A percentile compares a stretch with the other conserved stretches of the same genome.
Evolutionary conservation across 2,888 invertebrate species (phyloP).

Genomic region (Eulithis prunata): DNA sequence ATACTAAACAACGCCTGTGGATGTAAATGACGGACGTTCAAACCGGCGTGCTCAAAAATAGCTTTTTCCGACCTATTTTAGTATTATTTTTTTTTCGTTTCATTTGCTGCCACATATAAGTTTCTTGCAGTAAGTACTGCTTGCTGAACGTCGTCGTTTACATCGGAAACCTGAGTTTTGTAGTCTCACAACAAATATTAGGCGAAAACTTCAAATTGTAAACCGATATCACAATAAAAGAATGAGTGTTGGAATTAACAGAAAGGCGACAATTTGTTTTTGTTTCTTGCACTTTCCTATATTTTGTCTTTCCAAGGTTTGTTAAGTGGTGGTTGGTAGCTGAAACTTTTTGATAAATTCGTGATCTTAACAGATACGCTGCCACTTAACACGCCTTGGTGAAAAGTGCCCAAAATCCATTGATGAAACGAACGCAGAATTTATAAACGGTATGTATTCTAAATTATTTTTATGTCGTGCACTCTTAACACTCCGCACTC

Average conservation of each 20-base stretch:
- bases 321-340: conserved; percentile 6
- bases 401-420: conserved; percentile 42
- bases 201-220: conserved; percentile 62
- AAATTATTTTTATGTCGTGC: conserved; percentile 73
- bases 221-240: conserved; percentile 83
- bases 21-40: conserved; percentile 61
- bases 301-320: conserved; percentile 15
- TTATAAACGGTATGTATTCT: conserved; percentile 76
- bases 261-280: conserved; percentile 79
- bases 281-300: conserved; percentile 57
- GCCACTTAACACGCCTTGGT: conserved; percentile 20
- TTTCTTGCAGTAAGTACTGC: conserved; percentile 3
- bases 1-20: conserved; percentile 59
- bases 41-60: conserved; percentile 37
- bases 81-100: conserved; percentile 3
- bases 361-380: neutral
- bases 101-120: conserved; percentile 6
- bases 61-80: conserved; percentile 10
- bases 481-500: conserved; percentile 76
- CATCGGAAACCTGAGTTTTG: conserved; percentile 56
- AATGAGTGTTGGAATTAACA: conserved; percentile 85
- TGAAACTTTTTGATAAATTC: neutral
- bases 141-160: conserved; percentile 59
- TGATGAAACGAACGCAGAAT: conserved; percentile 58
- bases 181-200: conserved; percentile 85